These are phyloP conservation scores for Paracanthobrama guichenoti DNA, from an alignment of 2,113 vertebrate species.

Conservation along the genomic window DNA sequence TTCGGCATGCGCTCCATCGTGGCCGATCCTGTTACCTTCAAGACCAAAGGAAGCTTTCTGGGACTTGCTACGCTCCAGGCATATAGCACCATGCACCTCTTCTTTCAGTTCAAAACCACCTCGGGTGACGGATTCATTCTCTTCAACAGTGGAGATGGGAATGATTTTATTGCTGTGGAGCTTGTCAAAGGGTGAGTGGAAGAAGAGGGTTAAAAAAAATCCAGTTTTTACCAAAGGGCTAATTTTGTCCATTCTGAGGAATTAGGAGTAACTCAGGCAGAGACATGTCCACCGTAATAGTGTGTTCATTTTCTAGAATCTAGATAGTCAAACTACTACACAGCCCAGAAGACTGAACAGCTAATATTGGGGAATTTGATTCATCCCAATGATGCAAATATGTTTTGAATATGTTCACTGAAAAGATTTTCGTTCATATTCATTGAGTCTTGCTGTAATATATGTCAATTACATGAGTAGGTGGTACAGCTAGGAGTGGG, in stretches of 20 bases:
- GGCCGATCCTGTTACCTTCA: slow-evolving; percentile 94
- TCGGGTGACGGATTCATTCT: slow-evolving; percentile 94
- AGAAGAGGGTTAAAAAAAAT: background rate
- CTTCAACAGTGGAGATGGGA: slow-evolving; percentile 86
- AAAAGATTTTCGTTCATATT: background rate
- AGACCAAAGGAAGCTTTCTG: slow-evolving; percentile 95
- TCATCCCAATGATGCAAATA: background rate
- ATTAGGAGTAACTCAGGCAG: background rate
- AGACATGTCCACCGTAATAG: too few species aligned
- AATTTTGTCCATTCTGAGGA: too few species aligned
- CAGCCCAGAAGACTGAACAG: background rate
- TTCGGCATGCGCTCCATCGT: slow-evolving; percentile 95
- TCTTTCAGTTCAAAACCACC: slow-evolving; percentile 98
- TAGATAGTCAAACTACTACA: background rate
- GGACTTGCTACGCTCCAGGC: slow-evolving; percentile 94
- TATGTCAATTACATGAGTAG: background rate
- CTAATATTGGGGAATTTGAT: background rate
- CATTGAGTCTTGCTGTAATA: background rate
- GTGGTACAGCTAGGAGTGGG: background rate
- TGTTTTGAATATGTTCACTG: background rate
- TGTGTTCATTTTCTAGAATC: too few species aligned
- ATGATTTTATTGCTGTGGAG: slow-evolving; percentile 94
- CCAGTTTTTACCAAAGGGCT: background rate
- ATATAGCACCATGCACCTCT: slow-evolving; percentile 97
- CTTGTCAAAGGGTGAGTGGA: slow-evolving; percentile 92